Percentiles rank a stretch among this genome's conserved stretches.
phyloP scores from a whole-genome alignment of 2,888 invertebrate species.

The Calliphora vomitoria region DNA sequence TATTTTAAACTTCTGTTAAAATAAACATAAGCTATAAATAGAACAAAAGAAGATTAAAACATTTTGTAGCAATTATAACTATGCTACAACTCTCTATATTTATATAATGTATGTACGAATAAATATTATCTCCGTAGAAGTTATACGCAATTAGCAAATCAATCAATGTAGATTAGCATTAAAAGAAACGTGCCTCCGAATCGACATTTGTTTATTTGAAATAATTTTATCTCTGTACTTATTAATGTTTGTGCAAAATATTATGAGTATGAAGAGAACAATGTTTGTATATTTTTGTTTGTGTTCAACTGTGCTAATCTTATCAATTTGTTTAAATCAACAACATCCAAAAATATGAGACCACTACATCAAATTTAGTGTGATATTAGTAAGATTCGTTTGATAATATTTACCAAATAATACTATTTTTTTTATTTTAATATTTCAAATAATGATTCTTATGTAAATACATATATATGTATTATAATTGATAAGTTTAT shows the following conservation, averaged over 20 bases:
- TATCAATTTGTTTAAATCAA: conserved; percentile 36
- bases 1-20: not conserved
- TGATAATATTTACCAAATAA: not conserved
- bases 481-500: too few relatives aligned
- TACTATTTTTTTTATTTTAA: not conserved
- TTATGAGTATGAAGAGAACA: not conserved
- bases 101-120: not conserved
- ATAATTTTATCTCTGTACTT: not conserved
- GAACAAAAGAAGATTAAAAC: not conserved
- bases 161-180: not conserved
- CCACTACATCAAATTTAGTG: conserved; percentile 7
- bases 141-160: not conserved
- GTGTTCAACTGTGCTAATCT: conserved; percentile 1
- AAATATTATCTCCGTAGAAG: not conserved
- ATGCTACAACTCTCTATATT: not conserved
- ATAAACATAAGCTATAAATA: not conserved
- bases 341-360: not conserved
- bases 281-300: not conserved
- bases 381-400: not conserved
- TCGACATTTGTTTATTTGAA: not conserved
- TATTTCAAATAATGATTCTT: too few relatives aligned
- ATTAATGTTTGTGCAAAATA: not conserved
- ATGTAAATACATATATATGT: too few relatives aligned
- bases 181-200: conserved; percentile 19
- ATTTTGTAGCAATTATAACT: not conserved